A percentile compares a stretch with the other conserved stretches of the same genome.
Evolutionary conservation across 2,113 vertebrate genomes (phyloP).

Genomic region (Gobius niger): DNA sequence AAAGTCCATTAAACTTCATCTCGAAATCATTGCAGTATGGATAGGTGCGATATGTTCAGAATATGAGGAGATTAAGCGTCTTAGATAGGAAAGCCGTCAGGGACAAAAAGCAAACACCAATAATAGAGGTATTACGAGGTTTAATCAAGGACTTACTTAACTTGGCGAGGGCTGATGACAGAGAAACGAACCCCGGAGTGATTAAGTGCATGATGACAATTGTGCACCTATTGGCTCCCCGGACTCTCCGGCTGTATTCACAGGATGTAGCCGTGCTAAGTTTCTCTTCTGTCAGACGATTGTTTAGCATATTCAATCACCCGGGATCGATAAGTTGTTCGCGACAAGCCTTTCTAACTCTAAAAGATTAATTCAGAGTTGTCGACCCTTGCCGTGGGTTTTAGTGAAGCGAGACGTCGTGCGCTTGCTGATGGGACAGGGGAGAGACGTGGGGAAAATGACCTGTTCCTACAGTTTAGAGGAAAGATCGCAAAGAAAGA

Average conservation of each 20-base stretch:
- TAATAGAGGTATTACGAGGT: constrained; percentile 51
- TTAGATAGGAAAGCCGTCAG: constrained; percentile 46
- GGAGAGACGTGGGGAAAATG: constrained; percentile 48
- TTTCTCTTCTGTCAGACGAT: constrained; percentile 48
- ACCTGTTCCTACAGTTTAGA: constrained; percentile 51
- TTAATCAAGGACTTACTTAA: constrained; percentile 61
- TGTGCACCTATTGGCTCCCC: constrained; percentile 36
- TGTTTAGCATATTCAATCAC: constrained; percentile 72
- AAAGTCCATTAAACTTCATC: neutral
- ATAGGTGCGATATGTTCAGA: constrained; percentile 6
- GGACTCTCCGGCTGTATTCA: constrained; percentile 44
- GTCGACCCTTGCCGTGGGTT: constrained; percentile 67
- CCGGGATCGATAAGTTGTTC: constrained; percentile 66
- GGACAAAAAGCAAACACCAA: constrained; percentile 58
- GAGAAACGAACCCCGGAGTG: constrained; percentile 25
- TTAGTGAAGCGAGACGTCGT: constrained; percentile 59
- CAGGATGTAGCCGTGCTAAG: constrained; percentile 23
- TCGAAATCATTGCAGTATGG: neutral
- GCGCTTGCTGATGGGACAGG: constrained; percentile 52
- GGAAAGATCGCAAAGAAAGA: constrained; percentile 52
- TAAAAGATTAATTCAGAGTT: constrained; percentile 65
- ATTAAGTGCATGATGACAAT: constrained; percentile 36
- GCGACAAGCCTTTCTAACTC: constrained; percentile 42
- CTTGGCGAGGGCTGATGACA: constrained; percentile 50
- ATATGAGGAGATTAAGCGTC: constrained; percentile 41